phyloP scores from a whole-genome alignment of 2,888 invertebrate species.

The Eucriotettix oculatus region DNA sequence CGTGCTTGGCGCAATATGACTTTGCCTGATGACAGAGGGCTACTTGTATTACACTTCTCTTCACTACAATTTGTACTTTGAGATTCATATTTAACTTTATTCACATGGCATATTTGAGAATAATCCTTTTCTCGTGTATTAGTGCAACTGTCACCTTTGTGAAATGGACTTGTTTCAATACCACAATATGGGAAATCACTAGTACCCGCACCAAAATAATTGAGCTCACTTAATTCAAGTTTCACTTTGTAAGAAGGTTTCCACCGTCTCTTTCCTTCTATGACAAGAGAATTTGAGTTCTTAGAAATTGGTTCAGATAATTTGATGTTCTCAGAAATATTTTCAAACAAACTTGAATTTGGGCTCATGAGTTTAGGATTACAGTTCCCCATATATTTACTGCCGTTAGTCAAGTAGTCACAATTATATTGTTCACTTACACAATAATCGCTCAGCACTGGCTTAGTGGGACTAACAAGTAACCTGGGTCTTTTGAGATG shows the following conservation, averaged over 20 bases:
- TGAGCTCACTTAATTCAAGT: constrained; percentile 9
- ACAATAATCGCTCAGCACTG: background rate
- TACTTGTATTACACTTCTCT: background rate
- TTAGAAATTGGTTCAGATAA: background rate
- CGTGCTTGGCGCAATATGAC: constrained; percentile 53
- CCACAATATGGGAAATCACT: constrained; percentile 7
- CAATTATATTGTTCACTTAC: background rate
- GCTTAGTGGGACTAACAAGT: background rate
- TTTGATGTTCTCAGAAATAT: too few species aligned
- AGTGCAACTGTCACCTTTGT: background rate
- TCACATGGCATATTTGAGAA: background rate
- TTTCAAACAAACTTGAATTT: too few species aligned
- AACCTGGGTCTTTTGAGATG: constrained; percentile 9
- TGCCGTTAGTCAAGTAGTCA: background rate
- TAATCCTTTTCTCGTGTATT: background rate
- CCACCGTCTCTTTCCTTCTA: constrained; percentile 11
- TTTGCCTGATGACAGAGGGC: constrained; percentile 28
- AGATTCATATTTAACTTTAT: background rate
- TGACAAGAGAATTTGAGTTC: constrained; percentile 1
- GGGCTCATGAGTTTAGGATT: too few species aligned
- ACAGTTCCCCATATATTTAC: background rate
- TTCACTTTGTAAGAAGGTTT: constrained; percentile 12
- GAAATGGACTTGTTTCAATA: constrained; percentile 4
- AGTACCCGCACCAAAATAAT: constrained; percentile 11
- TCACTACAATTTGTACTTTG: background rate